Evolutionary conservation across 2,888 invertebrate genomes (phyloP), one percentile per base, ranked within the genome.

Genomic region (Heliconius sara): DNA sequence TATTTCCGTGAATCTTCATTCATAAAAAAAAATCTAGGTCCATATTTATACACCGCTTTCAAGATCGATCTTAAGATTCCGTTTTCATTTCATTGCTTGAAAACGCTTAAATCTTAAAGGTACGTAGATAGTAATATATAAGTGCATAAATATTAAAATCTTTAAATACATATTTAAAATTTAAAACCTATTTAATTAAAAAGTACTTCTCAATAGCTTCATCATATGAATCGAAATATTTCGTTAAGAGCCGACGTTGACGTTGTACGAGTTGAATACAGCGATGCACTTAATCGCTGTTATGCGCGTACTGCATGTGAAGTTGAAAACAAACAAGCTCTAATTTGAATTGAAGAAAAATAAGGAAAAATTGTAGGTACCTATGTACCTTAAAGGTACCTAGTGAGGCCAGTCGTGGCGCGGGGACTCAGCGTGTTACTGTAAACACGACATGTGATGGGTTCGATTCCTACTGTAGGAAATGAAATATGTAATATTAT

Each of bases 261-360:
- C 52, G 7, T 43, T 19, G 30, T 30, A 34, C 22, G 30, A 34
- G 34, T 57, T 57, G 6, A 60, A 72, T 52, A 27, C 9, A 7
- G 27, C 72, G 22, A 30, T 72, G 34, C 22, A 72, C 52, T 57
- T 72, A 34, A 72, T 72, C 34, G 72, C 72, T 57, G 72, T n/a
- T 57, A 72, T 68, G 68, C 43, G 5, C 43, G n/a, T 12, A n/a
- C 68, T 43, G 39, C 68, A 68, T 43, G 72, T 57, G 57, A 30
- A 34, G 72, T n/a, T 57, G 57, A 34, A 34, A 72, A 72, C 72
- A 72, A 72, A 72, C 72, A 57, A 13, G 34, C 57, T 57, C 72
- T 72, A 34, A 72, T 72, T 72, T 72, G 5, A 34, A 34, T 30
- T 30, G 5, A 7, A 57, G 57, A 72, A 72, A 72, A 57, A 57